Base-by-base conservation (phyloP, 2,113 vertebrate species). In the Microtus oregoni region DNA sequence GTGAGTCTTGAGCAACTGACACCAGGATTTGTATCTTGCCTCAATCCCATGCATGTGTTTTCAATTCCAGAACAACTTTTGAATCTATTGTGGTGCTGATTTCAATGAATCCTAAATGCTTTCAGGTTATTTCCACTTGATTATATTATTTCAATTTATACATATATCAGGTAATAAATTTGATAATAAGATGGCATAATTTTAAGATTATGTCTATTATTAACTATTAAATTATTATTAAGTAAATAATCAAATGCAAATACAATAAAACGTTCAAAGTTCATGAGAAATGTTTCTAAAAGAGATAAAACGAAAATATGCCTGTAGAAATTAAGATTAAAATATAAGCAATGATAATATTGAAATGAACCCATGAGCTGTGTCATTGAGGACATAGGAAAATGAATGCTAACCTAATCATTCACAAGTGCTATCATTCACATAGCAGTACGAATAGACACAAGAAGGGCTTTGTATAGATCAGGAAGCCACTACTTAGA, bases 311-410 rank as follows among this genome's bases (percentile, higher is more conserved):
- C 32, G 44, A 47, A 70, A 83, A 1, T 6, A 17, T 92, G 15
- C 22, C 52, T 47, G 0, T 67, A 89, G 32, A 95, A 89, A 86
- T 86, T 86, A 81, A 96, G 11, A 81, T 70, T 91, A 76, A 94
- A 88, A 89, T 81, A 2, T 75, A 63, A 72, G 58, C 81, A 86
- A 41, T 73, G 72, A 72, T 17, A 85, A 78, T 76, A 26, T 32
- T 58, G 20, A 70, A 73, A 95, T 82, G 65, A 95, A 82, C 17
- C 70, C 3, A 44, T 65, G 30, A 89, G 9, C 32, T 73, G 9
- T 78, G 82, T 88, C 50, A 78, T 78, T 72, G 14, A 24, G 7
- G 15, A 3, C 30, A 38, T 3, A 78, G 24, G 44, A 81, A 24
- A 77, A 47, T 41, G 47, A 35, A 58, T 83, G n/a, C 77, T 50